Evolutionary conservation across 2,797 vertebrate genomes (phyloP).

Genomic region (Miopithecus talapoin): DNA sequence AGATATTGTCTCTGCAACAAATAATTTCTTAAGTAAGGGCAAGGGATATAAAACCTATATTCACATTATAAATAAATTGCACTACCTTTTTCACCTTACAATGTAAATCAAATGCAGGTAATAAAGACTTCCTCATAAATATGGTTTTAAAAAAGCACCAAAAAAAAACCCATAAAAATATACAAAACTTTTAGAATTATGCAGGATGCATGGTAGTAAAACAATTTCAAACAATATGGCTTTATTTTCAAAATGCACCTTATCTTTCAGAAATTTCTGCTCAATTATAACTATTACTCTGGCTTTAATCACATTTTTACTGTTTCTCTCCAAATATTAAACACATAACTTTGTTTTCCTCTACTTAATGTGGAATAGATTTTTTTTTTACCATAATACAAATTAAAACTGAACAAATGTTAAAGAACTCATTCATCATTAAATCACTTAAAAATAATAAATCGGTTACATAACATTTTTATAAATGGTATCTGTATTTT

Average conservation of each 20-base stretch:
- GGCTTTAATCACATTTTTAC: conserved; percentile 11
- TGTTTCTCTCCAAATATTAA: background rate
- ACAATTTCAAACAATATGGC: background rate
- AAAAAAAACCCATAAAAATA: background rate
- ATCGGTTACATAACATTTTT: background rate
- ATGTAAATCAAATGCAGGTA: background rate
- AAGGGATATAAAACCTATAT: background rate
- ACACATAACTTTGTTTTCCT: background rate
- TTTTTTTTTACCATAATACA: background rate
- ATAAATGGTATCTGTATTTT: background rate
- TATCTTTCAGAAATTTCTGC: conserved; percentile 5
- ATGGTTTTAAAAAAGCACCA: background rate
- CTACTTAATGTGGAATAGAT: background rate
- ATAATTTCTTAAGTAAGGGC: conserved; percentile 14
- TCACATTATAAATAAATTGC: conserved; percentile 11
- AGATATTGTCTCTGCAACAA: background rate
- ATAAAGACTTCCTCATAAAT: background rate
- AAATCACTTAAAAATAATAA: background rate
- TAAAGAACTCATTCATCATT: background rate
- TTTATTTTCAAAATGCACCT: background rate
- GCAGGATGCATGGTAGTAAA: background rate
- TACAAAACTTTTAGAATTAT: conserved; percentile 6
- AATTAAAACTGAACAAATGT: background rate
- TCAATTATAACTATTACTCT: background rate
- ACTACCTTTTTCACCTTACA: background rate